phyloP scores from a whole-genome alignment of 2,888 invertebrate genomes.

The Oscheius sp. region DNA sequence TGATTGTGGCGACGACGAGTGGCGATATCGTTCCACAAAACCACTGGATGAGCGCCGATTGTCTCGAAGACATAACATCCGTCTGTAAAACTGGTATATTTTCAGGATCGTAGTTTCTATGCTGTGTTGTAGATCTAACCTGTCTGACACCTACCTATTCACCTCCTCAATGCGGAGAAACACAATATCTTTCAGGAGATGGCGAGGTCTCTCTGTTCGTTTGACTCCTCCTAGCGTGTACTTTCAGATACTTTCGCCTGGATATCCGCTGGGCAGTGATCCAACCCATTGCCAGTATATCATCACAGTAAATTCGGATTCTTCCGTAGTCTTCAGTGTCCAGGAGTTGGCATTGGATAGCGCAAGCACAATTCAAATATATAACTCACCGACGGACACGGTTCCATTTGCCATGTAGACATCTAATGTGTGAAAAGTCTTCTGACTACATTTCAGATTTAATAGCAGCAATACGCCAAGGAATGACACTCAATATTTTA shows the following conservation, averaged over 20 bases:
- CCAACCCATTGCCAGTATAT: background rate
- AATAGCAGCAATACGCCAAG: background rate
- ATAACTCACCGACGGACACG: background rate
- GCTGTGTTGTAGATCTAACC: no score
- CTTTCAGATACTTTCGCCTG: background rate
- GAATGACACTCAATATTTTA: no score
- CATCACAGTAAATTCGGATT: background rate
- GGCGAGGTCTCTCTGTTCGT: background rate
- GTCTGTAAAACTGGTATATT: background rate
- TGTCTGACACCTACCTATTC: background rate
- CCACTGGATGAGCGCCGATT: background rate
- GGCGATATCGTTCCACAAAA: background rate
- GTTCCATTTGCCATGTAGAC: background rate
- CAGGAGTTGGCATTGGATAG: background rate
- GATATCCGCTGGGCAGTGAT: background rate
- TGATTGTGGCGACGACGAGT: background rate
- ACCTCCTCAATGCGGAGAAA: background rate
- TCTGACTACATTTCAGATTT: no score
- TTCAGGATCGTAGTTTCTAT: background rate
- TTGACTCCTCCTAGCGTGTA: no score
- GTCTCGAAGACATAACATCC: background rate
- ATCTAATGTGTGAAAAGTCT: background rate
- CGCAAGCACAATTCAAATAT: background rate
- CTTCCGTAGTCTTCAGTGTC: background rate
- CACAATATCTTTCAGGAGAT: background rate